These are phyloP conservation scores for Xanthorhoe designata DNA, from an alignment of 2,888 invertebrate species.

Conservation along the genomic window DNA sequence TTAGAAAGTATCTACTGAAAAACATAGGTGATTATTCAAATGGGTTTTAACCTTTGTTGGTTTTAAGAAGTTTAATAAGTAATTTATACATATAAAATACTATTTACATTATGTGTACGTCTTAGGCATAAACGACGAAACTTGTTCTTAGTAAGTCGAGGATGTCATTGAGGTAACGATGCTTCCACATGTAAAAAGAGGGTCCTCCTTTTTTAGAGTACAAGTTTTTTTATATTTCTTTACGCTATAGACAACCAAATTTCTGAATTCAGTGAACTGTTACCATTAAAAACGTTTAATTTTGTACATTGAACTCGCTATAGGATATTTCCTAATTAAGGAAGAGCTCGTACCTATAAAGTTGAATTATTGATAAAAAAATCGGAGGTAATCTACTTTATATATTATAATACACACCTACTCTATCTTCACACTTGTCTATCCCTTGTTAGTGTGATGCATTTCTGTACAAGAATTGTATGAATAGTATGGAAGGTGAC, in stretches of 20 bases:
- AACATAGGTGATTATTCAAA: constrained; percentile 32
- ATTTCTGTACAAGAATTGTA: neutral
- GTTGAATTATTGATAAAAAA: no score
- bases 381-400: constrained; percentile 6
- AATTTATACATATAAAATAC: constrained; percentile 26
- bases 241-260: neutral
- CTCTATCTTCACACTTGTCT: constrained; percentile 9
- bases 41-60: constrained; percentile 34
- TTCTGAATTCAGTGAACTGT: neutral
- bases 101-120: constrained; percentile 30
- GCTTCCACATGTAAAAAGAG: constrained; percentile 21
- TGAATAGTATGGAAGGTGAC: constrained; percentile 1
- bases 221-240: neutral
- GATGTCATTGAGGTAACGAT: constrained; percentile 46
- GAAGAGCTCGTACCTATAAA: no score
- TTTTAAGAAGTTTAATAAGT: constrained; percentile 29
- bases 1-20: constrained; percentile 32
- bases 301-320: neutral
- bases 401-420: neutral
- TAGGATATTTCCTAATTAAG: no score
- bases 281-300: neutral
- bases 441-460: neutral
- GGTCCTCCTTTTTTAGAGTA: constrained; percentile 12
- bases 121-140: constrained; percentile 46
- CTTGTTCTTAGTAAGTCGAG: constrained; percentile 53